Conservation (phyloP, 2,888 invertebrate genomes). For the Apeira syringaria region DNA sequence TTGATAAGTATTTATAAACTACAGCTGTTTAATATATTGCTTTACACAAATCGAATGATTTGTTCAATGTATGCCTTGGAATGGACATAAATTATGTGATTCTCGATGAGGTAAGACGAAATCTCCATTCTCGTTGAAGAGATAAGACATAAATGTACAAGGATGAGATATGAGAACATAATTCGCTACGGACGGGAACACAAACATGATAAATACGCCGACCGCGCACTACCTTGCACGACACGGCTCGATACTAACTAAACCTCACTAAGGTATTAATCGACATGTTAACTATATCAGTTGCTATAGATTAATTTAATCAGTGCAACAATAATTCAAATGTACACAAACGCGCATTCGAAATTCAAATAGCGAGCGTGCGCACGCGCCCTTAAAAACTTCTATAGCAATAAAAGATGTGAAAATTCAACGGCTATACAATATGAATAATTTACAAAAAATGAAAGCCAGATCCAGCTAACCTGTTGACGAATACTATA, state of each 20-base stretch:
- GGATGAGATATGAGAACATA: slow-evolving; percentile 51
- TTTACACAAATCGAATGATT: slow-evolving; percentile 55
- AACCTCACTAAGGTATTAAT: slow-evolving; percentile 3
- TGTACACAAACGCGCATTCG: slow-evolving; percentile 13
- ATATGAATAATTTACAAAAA: slow-evolving; percentile 23
- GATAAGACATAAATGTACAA: slow-evolving; percentile 49
- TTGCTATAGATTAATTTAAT: slow-evolving; percentile 24
- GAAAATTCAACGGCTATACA: slow-evolving; percentile 26
- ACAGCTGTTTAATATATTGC: slow-evolving; percentile 48
- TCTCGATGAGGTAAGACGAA: slow-evolving; percentile 25
- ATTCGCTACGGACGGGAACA: slow-evolving; percentile 80
- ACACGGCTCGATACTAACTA: background rate
- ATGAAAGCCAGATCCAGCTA: slow-evolving; percentile 25
- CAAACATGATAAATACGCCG: slow-evolving; percentile 54
- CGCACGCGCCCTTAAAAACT: slow-evolving; percentile 21
- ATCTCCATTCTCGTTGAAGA: slow-evolving; percentile 19
- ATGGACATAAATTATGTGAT: slow-evolving; percentile 48
- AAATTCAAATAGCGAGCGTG: slow-evolving; percentile 14
- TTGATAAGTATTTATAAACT: slow-evolving; percentile 55
- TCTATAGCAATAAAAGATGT: slow-evolving; percentile 24
- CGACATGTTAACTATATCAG: slow-evolving; percentile 25
- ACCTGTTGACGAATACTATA: slow-evolving; percentile 48
- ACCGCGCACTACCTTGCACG: slow-evolving; percentile 52
- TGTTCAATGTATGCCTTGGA: slow-evolving; percentile 62
- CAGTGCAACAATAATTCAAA: slow-evolving; percentile 26